phyloP scores from a whole-genome alignment of 2,888 invertebrate genomes.

The Sinotaia quadrata region DNA sequence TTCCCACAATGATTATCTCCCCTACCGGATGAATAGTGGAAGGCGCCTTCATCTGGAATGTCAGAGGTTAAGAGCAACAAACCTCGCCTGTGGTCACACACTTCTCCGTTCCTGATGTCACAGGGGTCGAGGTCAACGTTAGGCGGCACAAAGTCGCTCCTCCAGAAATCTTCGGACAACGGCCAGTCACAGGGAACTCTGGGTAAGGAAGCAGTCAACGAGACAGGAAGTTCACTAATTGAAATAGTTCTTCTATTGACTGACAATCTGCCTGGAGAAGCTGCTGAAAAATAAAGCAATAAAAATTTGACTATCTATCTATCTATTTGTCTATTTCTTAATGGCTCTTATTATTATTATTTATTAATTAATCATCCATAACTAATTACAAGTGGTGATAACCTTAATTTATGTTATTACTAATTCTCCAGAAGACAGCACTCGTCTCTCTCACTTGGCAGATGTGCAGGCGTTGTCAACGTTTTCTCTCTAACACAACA shows the following conservation, averaged over 20 bases:
- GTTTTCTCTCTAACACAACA: too few relatives aligned
- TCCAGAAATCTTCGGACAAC: slow-evolving; percentile 31
- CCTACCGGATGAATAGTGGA: background rate
- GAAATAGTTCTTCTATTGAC: slow-evolving; percentile 1
- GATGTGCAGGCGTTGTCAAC: too few relatives aligned
- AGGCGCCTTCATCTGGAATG: background rate
- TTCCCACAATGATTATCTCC: slow-evolving; percentile 4
- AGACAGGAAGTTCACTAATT: background rate
- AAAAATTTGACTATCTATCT: too few relatives aligned
- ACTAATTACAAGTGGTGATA: too few relatives aligned
- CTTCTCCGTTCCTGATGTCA: slow-evolving; percentile 55
- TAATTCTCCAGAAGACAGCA: too few relatives aligned
- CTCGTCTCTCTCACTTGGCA: too few relatives aligned
- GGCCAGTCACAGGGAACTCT: background rate
- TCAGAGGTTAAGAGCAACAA: background rate
- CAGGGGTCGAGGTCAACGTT: slow-evolving; percentile 55
- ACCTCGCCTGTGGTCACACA: slow-evolving; percentile 26
- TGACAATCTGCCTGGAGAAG: slow-evolving; percentile 21
- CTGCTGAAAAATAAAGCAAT: background rate
- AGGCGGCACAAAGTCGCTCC: slow-evolving; percentile 52
- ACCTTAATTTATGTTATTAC: too few relatives aligned
- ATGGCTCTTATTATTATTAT: too few relatives aligned
- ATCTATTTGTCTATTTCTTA: too few relatives aligned
- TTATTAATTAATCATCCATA: too few relatives aligned
- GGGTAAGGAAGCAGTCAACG: background rate